Conservation (phyloP, 2,888 invertebrate genomes). For the Pyrocoelia pectoralis region DNA sequence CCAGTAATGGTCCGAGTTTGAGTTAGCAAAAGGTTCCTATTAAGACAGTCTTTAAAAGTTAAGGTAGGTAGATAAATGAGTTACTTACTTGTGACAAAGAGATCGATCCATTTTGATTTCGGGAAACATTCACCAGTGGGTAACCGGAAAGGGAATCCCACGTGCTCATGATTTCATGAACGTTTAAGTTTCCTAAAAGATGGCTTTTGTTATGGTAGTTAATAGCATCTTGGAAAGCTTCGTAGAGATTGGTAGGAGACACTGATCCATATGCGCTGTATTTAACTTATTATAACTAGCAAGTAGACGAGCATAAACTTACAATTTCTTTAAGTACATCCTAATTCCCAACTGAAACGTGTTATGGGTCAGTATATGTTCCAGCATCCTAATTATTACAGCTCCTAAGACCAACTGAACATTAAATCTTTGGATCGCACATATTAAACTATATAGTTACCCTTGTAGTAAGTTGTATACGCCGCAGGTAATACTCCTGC, state of each 20-base stretch:
- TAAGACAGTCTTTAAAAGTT: not conserved
- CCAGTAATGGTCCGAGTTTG: not conserved
- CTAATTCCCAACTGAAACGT: constrained; percentile 32
- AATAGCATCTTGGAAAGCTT: constrained; percentile 20
- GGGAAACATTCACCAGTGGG: constrained; percentile 25
- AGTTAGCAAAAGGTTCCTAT: not conserved
- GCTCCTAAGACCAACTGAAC: not conserved
- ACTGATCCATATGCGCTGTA: constrained; percentile 20
- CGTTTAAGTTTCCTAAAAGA: constrained; percentile 13
- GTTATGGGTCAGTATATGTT: constrained; percentile 31
- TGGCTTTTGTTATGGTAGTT: constrained; percentile 7
- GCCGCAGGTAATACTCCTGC: constrained; percentile 62
- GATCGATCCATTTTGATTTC: constrained; percentile 21
- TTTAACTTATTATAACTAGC: not conserved
- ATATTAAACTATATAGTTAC: no score
- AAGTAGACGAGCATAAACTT: not conserved
- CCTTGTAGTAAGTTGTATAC: constrained; percentile 26
- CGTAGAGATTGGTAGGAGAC: constrained; percentile 20
- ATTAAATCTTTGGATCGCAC: no score
- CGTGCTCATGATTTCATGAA: constrained; percentile 24
- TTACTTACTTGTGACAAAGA: constrained; percentile 20
- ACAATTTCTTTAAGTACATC: constrained; percentile 32
- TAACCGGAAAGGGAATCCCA: constrained; percentile 27
- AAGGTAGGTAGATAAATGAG: not conserved
- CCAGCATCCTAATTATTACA: constrained; percentile 60